A percentile compares a stretch with the other conserved stretches of the same genome.
phyloP scores from a whole-genome alignment of 2,113 vertebrate genomes.

The Brachirus orientalis region DNA sequence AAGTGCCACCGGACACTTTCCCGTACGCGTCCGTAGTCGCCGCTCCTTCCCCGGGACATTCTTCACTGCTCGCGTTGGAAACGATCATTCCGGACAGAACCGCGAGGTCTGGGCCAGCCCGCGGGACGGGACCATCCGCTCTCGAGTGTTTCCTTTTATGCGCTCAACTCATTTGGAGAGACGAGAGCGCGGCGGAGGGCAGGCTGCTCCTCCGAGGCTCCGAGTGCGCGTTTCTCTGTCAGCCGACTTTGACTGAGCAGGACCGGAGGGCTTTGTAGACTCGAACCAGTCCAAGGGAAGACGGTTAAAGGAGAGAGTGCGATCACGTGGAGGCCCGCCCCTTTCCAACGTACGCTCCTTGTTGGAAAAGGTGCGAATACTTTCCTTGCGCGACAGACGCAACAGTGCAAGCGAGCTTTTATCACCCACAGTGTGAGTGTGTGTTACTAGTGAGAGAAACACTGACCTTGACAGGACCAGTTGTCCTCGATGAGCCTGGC shows the following conservation, averaged over 20 bases:
- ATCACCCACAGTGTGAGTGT: conserved; percentile 33
- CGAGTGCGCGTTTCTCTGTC: background rate
- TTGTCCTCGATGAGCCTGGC: no score
- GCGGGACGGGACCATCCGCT: conserved; percentile 34
- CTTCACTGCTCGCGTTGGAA: conserved; percentile 74
- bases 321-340: conserved; percentile 38
- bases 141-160: background rate
- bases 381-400: background rate
- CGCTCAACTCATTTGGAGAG: conserved; percentile 50
- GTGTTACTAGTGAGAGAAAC: background rate
- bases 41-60: conserved; percentile 48
- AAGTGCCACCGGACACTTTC: conserved; percentile 39
- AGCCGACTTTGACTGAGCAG: background rate
- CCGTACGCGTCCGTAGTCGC: conserved; percentile 45
- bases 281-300: background rate
- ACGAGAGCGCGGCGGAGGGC: background rate
- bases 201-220: background rate
- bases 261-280: background rate
- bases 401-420: conserved; percentile 55
- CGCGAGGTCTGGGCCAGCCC: conserved; percentile 38
- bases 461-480: background rate
- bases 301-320: background rate
- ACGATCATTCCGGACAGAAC: conserved; percentile 67
- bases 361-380: conserved; percentile 27
- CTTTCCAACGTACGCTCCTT: conserved; percentile 36